phyloP scores from a whole-genome alignment of 2,888 invertebrate species.

The Spisula subtruncata region DNA sequence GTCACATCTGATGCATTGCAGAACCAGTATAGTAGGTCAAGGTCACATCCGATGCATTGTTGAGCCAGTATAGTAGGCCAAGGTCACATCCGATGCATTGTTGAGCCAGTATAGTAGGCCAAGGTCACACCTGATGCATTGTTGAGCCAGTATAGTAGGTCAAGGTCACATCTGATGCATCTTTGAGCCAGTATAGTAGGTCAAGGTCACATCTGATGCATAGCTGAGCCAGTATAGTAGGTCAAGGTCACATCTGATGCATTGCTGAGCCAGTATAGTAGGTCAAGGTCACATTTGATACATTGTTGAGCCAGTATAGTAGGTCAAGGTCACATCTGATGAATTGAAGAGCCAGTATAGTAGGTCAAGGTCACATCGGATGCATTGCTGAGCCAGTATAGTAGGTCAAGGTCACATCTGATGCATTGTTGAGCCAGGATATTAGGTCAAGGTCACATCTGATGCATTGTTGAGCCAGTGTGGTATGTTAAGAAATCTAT shows the following conservation, averaged over 20 bases:
- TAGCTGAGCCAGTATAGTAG: background rate
- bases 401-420: background rate
- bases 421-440: conserved; percentile 13
- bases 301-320: too few species aligned
- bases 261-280: background rate
- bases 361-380: background rate
- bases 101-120: background rate
- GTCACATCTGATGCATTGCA: conserved; percentile 36
- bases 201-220: conserved; percentile 15
- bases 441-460: conserved; percentile 20
- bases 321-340: too few species aligned
- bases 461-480: conserved; percentile 31
- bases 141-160: conserved; percentile 11
- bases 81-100: background rate
- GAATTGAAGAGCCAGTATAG: too few species aligned
- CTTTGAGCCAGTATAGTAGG: background rate
- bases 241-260: background rate
- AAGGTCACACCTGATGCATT: conserved; percentile 32
- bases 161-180: background rate
- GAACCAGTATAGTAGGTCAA: background rate
- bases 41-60: too few species aligned
- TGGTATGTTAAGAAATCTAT: conserved; percentile 26
- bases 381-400: conserved; percentile 8
- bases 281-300: too few species aligned
- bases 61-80: too few species aligned